Base-by-base conservation (phyloP, 2,113 vertebrate species). In the Podarcis cretensis region DNA sequence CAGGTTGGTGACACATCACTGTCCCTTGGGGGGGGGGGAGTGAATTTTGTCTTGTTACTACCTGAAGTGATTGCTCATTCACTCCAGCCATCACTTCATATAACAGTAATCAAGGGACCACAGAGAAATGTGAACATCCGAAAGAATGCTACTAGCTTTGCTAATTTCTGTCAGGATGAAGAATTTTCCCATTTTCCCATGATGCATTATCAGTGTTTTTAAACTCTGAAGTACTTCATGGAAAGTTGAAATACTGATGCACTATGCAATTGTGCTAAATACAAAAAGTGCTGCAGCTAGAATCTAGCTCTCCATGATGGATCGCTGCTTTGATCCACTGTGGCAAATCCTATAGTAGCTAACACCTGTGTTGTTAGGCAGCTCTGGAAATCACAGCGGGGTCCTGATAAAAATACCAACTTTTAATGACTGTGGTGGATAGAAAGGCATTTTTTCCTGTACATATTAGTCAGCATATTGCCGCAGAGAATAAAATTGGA, bases 351-450 rank as follows among this genome's bases (percentile, higher is more conserved):
- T 27, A n/a, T 20, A 73, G 74, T 37, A 90, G 78, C 87, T 54
- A 83, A 66, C 83, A 5, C 43, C 0, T 3, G 48, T n/a, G 69
- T 21, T 66, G 90, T 79, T 87, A 48, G 63, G 73, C 77, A 82
- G 40, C 37, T 90, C 27, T 68, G 86, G 74, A 12, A 86, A 89
- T 92, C 88, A 81, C 35, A 90, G 88, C 27, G 48, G 81, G 78
- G 68, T 90, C 66, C 32, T 89, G 89, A 54, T 86, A 54, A 87
- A 87, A 82, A 84, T 86, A 77, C 71, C 87, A 93, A 86, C 76
- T 87, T 84, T 57, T 90, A 92, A 87, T 82, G 87, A 84, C 63
- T 89, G 81, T 40, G 92, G 35, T 43, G 84, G 76, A 75, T 85
- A 84, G 25, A 20, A 74, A 66, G 16, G 25, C 89, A 14, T 35